These are phyloP conservation scores for Philaethria dido DNA, from an alignment of 2,888 invertebrate species.

Conservation along the genomic window DNA sequence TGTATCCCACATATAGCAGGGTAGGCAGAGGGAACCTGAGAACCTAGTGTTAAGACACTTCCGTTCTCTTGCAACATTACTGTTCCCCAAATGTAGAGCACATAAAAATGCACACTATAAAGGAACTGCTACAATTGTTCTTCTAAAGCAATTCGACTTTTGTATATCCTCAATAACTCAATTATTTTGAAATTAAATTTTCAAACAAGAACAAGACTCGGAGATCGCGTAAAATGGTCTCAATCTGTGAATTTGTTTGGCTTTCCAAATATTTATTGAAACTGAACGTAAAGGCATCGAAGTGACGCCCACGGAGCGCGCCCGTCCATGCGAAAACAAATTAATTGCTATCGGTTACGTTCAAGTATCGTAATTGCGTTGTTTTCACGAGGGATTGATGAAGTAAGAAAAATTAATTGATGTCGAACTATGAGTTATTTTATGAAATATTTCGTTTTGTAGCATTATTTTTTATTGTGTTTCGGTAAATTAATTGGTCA, in stretches of 20 bases:
- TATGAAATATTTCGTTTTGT: slow-evolving; percentile 28
- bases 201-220: neutral
- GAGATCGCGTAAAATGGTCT: neutral
- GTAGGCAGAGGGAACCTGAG: too few relatives aligned
- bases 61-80: too few relatives aligned
- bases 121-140: too few relatives aligned
- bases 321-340: slow-evolving; percentile 30
- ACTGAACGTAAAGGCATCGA: slow-evolving; percentile 20
- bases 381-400: slow-evolving; percentile 70
- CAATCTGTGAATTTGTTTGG: slow-evolving; percentile 23
- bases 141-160: neutral
- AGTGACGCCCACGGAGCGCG: slow-evolving; percentile 24
- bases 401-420: slow-evolving; percentile 80
- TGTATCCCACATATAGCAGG: too few relatives aligned
- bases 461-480: slow-evolving; percentile 46
- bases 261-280: slow-evolving; percentile 32
- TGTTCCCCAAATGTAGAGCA: too few relatives aligned
- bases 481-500: neutral
- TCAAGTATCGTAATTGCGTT: slow-evolving; percentile 77
- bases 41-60: too few relatives aligned
- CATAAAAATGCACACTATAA: too few relatives aligned
- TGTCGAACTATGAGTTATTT: slow-evolving; percentile 38
- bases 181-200: neutral
- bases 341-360: slow-evolving; percentile 80
- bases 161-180: neutral